phyloP scores from a whole-genome alignment of 2,797 vertebrate genomes.

The Anniella stebbinsi region DNA sequence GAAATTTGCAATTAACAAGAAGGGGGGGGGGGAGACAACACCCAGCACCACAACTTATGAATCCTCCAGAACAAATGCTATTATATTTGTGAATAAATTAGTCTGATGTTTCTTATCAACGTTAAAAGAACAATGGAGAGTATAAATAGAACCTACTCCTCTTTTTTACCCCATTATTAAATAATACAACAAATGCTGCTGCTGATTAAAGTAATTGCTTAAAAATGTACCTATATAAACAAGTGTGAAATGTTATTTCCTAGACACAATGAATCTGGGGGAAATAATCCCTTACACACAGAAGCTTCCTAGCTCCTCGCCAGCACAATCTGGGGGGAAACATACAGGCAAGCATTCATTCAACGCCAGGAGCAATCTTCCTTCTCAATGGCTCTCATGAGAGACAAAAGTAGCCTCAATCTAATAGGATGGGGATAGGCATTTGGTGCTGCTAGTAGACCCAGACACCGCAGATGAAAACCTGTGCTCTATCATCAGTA shows the following conservation, averaged over 20 bases:
- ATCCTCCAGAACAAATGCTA: neutral
- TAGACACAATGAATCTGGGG: neutral
- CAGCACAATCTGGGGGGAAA: neutral
- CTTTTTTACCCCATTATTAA: neutral
- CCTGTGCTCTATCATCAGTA: neutral
- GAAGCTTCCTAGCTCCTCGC: neutral
- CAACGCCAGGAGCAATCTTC: neutral
- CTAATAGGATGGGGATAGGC: neutral
- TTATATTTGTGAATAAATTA: conserved; percentile 24
- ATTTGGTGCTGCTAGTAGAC: neutral
- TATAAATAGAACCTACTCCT: conserved; percentile 4
- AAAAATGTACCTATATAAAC: conserved; percentile 15
- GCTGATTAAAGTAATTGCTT: conserved; percentile 8
- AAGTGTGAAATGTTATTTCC: neutral
- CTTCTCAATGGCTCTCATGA: neutral
- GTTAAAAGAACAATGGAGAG: conserved; percentile 1
- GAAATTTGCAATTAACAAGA: neutral
- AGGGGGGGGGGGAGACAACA: neutral
- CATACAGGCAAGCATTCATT: neutral
- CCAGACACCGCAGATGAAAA: neutral
- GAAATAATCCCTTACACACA: neutral
- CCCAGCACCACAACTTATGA: neutral
- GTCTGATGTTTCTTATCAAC: neutral
- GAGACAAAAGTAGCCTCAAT: neutral
- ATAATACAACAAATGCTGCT: neutral